Evolutionary conservation across 2,888 invertebrate genomes (phyloP), one percentile per base, ranked within the genome.

Genomic region (Chloromyia formosa): DNA sequence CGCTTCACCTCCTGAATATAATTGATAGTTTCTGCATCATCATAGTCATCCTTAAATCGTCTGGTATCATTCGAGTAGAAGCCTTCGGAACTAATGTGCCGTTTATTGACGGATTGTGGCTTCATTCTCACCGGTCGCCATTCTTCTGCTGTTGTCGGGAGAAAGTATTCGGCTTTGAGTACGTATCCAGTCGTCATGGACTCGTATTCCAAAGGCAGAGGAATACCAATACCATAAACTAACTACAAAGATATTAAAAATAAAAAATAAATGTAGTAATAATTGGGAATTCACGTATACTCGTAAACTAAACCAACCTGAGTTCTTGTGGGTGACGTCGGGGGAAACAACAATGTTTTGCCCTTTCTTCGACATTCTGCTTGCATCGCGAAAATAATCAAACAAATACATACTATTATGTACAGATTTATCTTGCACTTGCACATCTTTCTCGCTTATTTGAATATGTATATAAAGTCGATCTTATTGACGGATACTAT

Each of bases 271-370:
- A 9, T 10, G 10, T 20, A n/a, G n/a, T n/a, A n/a, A n/a, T n/a
- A n/a, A n/a, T 16, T 54, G n/a, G 14, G 9, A 23, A 61, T 61
- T 61, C 0, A 23, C 20, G 16, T n/a, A 53, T 49, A 12, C 7
- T 35, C 27, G n/a, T n/a, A n/a, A 35, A 35, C 2, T 35, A n/a
- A 22, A 14, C 18, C 20, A 76, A 84, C 85, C 82, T 82, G 82
- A 1, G 81, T 77, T 53, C 85, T 80, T 0, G 86, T 85, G 18
- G 85, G 85, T 0, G 82, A 78, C 0, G 85, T 83, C 5, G 82
- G 80, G 16, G 85, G 85, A 77, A 80, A 84, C 40, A 83, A 78
- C 10, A 85, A 78, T 76, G 80, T 23, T 27, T 35, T 61, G 27
- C 53, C 22, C 53, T 60, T 62, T 35, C 54, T 71, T 18, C 27